Base-by-base conservation (phyloP, 2,888 invertebrate species). In the Dasysyrphus albostriatus region DNA sequence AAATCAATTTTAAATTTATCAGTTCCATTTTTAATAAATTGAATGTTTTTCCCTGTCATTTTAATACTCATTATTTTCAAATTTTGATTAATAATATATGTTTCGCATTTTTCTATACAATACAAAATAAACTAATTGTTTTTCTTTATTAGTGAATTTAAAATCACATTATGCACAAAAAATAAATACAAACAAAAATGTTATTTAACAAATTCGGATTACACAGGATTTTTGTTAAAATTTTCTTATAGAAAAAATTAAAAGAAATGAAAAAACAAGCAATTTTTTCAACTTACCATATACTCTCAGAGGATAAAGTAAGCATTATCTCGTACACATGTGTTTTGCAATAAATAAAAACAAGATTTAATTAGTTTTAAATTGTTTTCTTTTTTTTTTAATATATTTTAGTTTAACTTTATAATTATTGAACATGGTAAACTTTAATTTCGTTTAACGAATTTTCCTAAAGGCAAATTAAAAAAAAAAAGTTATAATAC, bases 171-270 rank as follows among this genome's bases (percentile, higher is more conserved):
- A 72, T 61, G 56, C 76, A 80, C 56, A 74, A 75, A 12, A 12
- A 39, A 37, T 9, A 37, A 37, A 56, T 83, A 75, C 59, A 78
- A 56, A 56, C 29, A 59, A 59, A 85, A 76, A 83, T 73, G 70
- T 88, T 87, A 70, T 67, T 81, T 78, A 89, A 89, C 89, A 89
- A 90, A 90, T 89, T 89, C 90, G 90, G 90, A 89, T 89, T 89
- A 89, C 89, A 90, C 90, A 90, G 90, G 90, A 89, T 88, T 89
- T 90, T 88, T 88, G 89, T 89, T 90, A 88, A 83, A 88, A 79
- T 76, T 74, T 69, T 74, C 69, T n/a, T 54, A 16, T 14, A 67
- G 51, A 34, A 84, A 83, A 87, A 81, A 76, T 58, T 29, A n/a
- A 39, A 19, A 59, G 7, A 6, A 39, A 39, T n/a, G n/a, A 24